Percentiles rank a stretch among this genome's conserved stretches.
These are phyloP conservation scores for Piaya cayana DNA, from an alignment of 2,113 vertebrate genomes.

Conservation along the genomic window DNA sequence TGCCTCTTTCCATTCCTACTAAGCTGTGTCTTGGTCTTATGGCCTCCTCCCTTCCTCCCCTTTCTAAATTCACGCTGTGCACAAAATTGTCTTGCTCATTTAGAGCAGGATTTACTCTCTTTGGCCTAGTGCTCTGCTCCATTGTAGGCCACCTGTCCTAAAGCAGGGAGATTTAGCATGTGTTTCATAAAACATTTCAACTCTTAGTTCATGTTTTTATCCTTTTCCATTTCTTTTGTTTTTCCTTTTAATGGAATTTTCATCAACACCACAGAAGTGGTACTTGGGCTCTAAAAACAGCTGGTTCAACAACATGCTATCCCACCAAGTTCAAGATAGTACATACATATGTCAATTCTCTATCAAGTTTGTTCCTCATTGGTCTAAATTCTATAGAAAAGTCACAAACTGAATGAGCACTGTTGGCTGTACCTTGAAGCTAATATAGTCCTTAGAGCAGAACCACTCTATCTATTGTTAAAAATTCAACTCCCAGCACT, in stretches of 20 bases:
- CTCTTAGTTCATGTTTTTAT: constrained; percentile 15
- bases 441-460: neutral
- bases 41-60: neutral
- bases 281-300: neutral
- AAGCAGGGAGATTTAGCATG: constrained; percentile 38
- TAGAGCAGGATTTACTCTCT: constrained; percentile 28
- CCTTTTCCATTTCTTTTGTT: neutral
- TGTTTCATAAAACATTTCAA: constrained; percentile 61
- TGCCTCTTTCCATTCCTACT: neutral
- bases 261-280: neutral
- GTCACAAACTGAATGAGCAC: neutral
- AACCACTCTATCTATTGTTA: neutral
- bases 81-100: constrained; percentile 30
- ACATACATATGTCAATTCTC: neutral
- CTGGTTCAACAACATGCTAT: neutral
- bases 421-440: neutral
- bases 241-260: constrained; percentile 17
- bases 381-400: neutral
- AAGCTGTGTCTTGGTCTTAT: neutral
- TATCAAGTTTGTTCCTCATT: neutral
- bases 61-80: constrained; percentile 35
- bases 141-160: neutral
- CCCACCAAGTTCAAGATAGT: neutral
- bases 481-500: neutral
- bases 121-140: constrained; percentile 5